Base-by-base conservation (phyloP, 2,888 invertebrate species). In the Thalpophila matura region DNA sequence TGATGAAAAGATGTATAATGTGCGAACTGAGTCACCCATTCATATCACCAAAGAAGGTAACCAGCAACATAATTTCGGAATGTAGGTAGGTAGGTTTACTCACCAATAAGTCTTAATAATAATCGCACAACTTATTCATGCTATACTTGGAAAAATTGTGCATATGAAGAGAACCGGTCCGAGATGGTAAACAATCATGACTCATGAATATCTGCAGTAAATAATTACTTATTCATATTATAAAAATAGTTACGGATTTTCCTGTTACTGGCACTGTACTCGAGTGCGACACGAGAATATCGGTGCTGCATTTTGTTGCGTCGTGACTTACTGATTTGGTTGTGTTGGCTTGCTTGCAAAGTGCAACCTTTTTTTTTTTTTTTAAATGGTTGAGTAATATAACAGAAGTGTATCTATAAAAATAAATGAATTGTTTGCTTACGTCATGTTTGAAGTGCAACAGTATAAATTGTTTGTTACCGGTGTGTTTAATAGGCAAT, bases 131-230 rank as follows among this genome's bases (percentile, higher is more conserved):
- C 80, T 84, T 84, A 88, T 86, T 86, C 88, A 89, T 87, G 71
- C 84, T 86, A 81, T 91, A 89, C 89, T 86, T 77, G 85, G 89
- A 89, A 91, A 89, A 85, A 84, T 79, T 86, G 81, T 88, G 87
- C 86, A 88, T 84, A 85, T 86, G 74, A 82, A 82, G 71, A 84
- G 86, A 91, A 91, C 88, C 85, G 84, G 88, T 88, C 80, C 75
- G 57, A 75, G 79, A 83, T 83, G 78, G 83, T 84, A 86, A 87
- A 88, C 85, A 86, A 82, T 80, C 73, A 82, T 91, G 90, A 90
- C 76, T 91, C 90, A 91, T 66, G 63, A 59, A 74, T 77, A 76
- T 79, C 75, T 78, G 85, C 80, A 81, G 75, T 71, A 67, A 80
- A 80, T 84, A 79, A 77, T 81, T 71, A 82, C 79, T 77, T 79